A percentile compares a stretch with the other conserved stretches of the same genome.
phyloP scores from a whole-genome alignment of 1,140 invertebrate species.

The Planococcus citri region DNA sequence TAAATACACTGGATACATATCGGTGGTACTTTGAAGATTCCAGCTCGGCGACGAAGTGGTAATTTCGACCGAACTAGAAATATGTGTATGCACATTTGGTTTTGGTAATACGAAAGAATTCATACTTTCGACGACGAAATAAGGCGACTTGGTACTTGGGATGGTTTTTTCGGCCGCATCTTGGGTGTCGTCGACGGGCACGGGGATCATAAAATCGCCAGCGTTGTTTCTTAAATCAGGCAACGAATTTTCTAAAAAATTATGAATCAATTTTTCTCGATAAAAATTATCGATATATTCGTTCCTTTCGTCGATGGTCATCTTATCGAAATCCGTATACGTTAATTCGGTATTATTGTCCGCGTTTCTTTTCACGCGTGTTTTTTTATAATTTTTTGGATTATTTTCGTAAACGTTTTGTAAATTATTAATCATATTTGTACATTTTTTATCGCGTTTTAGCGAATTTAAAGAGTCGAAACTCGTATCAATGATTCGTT shows the following conservation, averaged over 20 bases:
- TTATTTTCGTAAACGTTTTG: neutral
- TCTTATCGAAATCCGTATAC: neutral
- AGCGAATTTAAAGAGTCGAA: neutral
- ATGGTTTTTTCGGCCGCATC: neutral
- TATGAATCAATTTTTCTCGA: neutral
- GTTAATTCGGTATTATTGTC: neutral
- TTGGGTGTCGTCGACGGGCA: neutral
- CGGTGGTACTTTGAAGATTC: neutral
- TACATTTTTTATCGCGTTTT: neutral
- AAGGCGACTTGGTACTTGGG: neutral
- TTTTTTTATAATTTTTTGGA: neutral
- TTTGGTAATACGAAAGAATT: neutral
- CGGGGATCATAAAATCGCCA: neutral
- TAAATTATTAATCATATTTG: neutral
- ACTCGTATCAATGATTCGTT: neutral
- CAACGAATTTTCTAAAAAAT: slow-evolving; percentile 7
- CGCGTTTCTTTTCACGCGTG: neutral
- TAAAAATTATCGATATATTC: neutral
- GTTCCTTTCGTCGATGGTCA: neutral
- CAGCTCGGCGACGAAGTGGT: neutral
- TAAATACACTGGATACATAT: neutral
- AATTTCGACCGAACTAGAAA: neutral
- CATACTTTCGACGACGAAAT: neutral
- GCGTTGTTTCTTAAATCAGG: neutral
- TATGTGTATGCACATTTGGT: neutral